Conservation (phyloP, 2,888 invertebrate species). For the Onchidella celtica region DNA sequence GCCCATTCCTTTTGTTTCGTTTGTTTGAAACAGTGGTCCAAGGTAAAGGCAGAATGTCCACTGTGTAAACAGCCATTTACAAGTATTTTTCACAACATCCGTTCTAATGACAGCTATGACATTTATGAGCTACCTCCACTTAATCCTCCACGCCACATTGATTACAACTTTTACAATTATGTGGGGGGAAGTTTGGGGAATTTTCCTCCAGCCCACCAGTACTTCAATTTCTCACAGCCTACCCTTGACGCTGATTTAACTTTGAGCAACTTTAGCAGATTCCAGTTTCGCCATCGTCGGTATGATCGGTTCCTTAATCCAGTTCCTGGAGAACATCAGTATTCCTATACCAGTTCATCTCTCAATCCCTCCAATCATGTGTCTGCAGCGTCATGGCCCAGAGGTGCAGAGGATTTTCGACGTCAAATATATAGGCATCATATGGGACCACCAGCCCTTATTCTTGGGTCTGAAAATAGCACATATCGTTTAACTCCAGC, state of each 20-base stretch:
- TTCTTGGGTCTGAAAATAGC: conserved; percentile 47
- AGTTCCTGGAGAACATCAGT: conserved; percentile 46
- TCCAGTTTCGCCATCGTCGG: conserved; percentile 44
- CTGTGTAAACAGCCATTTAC: conserved; percentile 95
- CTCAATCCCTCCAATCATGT: conserved; percentile 44
- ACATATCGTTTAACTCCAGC: conserved; percentile 48
- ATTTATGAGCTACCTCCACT: conserved; percentile 83
- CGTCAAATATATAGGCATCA: conserved; percentile 35
- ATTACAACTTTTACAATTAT: conserved; percentile 31
- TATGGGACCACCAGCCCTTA: conserved; percentile 40
- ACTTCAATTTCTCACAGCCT: conserved; percentile 35
- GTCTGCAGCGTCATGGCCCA: conserved; percentile 43
- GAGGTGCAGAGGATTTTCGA: conserved; percentile 45
- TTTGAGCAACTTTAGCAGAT: conserved; percentile 48
- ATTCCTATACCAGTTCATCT: conserved; percentile 31
- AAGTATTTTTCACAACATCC: conserved; percentile 95
- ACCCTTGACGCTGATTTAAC: conserved; percentile 45
- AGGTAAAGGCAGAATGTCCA: conserved; percentile 84
- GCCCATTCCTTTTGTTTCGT: conserved; percentile 96
- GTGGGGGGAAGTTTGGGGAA: conserved; percentile 22
- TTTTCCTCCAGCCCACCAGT: conserved; percentile 28
- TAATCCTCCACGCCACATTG: conserved; percentile 74
- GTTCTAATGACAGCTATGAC: conserved; percentile 92
- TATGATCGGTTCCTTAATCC: conserved; percentile 36
- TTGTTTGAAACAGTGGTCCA: conserved; percentile 96